Base-by-base conservation (phyloP, 2,888 invertebrate genomes). In the Dynastes hyllus region DNA sequence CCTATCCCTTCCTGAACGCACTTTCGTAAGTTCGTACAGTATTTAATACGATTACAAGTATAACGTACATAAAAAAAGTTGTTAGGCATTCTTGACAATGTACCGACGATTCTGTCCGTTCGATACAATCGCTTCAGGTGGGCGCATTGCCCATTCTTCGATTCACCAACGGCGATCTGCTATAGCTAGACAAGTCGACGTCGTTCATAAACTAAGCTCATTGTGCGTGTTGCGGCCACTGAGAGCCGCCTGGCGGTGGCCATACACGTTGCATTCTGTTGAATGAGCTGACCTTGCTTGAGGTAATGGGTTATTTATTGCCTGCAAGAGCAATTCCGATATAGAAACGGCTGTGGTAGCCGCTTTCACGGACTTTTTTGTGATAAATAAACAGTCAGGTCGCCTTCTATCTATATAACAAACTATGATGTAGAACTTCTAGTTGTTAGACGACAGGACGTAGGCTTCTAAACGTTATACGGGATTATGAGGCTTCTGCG, bases 121-220 rank as follows among this genome's bases (percentile, higher is more conserved):
- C 51, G 69, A 69, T 69, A 69, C 29, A 4, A 71, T 58, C n/a
- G 53, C 13, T 61, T 37, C 8, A 73, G 16, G 73, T 73, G 73
- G 22, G 58, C 40, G 58, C 37, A 71, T 53, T 71, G 5, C 37
- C 55, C 3, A 16, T 71, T 22, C 58, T 55, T 16, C 58, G n/a
- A 6, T 55, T 16, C 58, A 1, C 37, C 50, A 70, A 50, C 69
- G 53, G 55, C 11, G 8, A 55, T 71, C 71, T 58, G 55, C 53
- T 71, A 32, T 3, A 29, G 58, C 71, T 71, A 71, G 71, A 71
- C 71, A 71, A 32, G 71, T 58, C 55, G 71, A 71, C 71, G 71
- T 55, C 71, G 55, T 55, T 71, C 32, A 71, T 71, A 71, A 71
- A 71, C 32, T 55, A 58, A 11, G 13, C 40, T 16, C 71, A 37